These are phyloP conservation scores for Sebastolobus altivelis DNA, from an alignment of 2,797 vertebrate species.

Conservation along the genomic window DNA sequence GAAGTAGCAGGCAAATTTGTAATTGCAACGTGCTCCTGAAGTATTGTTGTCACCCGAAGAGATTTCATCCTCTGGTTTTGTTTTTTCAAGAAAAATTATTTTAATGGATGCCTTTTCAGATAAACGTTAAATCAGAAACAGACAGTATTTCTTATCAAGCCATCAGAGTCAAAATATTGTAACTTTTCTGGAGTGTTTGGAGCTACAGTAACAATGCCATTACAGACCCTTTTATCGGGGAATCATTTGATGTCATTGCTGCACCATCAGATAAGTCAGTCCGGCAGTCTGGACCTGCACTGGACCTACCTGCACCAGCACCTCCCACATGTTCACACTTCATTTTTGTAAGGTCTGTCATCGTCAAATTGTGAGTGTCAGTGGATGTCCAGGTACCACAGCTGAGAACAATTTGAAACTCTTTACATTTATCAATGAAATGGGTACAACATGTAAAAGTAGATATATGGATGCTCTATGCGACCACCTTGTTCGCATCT, in stretches of 20 bases:
- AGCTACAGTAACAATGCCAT: too few relatives aligned
- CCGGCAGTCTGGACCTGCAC: background rate
- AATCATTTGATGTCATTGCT: background rate
- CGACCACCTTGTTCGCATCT: background rate
- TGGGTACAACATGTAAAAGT: too few relatives aligned
- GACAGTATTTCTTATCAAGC: background rate
- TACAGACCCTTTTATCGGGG: background rate
- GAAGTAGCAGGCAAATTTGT: too few relatives aligned
- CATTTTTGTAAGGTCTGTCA: background rate
- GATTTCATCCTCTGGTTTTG: background rate
- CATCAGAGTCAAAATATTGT: background rate
- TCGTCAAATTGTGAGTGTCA: background rate
- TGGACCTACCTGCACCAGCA: background rate
- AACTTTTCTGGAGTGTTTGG: background rate
- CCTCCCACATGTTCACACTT: background rate
- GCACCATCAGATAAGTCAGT: background rate
- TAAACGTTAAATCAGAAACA: background rate
- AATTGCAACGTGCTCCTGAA: too few relatives aligned
- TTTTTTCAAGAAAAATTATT: background rate
- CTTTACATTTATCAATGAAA: background rate
- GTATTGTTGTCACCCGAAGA: too few relatives aligned
- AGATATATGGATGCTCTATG: background rate
- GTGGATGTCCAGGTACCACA: background rate
- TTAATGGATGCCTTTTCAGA: background rate
- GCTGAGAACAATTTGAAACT: background rate